These are phyloP conservation scores for Meriones psammophilus DNA, from an alignment of 2,797 vertebrate species.

Conservation along the genomic window DNA sequence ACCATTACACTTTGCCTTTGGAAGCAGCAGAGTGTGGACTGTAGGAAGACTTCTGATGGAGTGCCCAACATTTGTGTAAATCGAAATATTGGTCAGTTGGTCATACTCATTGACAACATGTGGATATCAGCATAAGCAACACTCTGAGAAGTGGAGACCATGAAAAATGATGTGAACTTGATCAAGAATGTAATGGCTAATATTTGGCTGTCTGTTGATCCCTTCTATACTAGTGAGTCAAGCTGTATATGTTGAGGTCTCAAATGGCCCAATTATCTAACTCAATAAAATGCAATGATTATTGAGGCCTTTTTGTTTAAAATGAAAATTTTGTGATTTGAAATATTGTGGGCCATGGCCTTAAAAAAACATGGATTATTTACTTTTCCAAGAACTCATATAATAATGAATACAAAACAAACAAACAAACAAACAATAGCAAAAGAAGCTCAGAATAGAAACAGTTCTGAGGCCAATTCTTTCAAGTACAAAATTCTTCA, in stretches of 20 bases:
- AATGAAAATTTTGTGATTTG: constrained; percentile 9
- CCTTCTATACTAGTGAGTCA: constrained; percentile 1
- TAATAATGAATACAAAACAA: not conserved
- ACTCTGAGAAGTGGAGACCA: not conserved
- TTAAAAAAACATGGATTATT: constrained; percentile 2
- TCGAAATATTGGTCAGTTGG: not conserved
- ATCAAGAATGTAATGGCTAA: constrained; percentile 10
- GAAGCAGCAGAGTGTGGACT: not conserved
- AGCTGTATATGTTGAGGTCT: constrained; percentile 16
- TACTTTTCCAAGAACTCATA: constrained; percentile 27
- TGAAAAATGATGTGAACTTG: constrained; percentile 1
- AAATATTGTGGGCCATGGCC: not conserved
- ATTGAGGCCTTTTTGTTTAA: constrained; percentile 16
- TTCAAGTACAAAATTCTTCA: not conserved
- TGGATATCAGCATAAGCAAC: not conserved
- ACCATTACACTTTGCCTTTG: not conserved
- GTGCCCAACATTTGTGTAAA: not conserved
- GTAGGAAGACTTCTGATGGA: not conserved
- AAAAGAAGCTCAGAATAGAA: not conserved
- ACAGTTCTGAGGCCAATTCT: not conserved
- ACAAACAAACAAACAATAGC: not conserved
- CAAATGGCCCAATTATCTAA: not conserved
- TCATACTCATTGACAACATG: not conserved
- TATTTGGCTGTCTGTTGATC: not conserved
- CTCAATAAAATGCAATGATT: constrained; percentile 14